phyloP scores from a whole-genome alignment of 2,113 vertebrate species.

The Speoplatyrhinus poulsoni region DNA sequence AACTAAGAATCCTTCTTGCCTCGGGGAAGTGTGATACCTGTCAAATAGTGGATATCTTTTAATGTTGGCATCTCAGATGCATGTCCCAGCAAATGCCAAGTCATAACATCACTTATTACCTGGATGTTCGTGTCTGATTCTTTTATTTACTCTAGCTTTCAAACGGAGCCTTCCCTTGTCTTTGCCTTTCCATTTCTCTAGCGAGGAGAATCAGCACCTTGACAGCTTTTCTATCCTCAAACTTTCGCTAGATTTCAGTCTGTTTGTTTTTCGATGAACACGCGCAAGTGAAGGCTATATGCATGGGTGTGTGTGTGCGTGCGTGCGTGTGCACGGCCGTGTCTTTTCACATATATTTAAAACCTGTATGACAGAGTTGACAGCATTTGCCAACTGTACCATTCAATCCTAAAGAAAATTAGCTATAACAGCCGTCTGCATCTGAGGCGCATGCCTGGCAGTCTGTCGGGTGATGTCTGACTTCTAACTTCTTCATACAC shows the following conservation, averaged over 20 bases:
- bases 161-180: constrained; percentile 71
- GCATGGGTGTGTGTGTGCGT: constrained; percentile 12
- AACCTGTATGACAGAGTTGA: constrained; percentile 19
- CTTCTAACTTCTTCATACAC: constrained; percentile 4
- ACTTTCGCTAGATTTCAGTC: constrained; percentile 60
- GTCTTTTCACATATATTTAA: constrained; percentile 37
- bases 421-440: constrained; percentile 21
- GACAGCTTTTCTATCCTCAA: constrained; percentile 59
- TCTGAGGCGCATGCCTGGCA: constrained; percentile 19
- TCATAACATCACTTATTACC: constrained; percentile 77
- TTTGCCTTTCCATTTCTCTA: constrained; percentile 46
- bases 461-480: constrained; percentile 9
- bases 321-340: constrained; percentile 16
- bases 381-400: constrained; percentile 36
- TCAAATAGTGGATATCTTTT: constrained; percentile 77
- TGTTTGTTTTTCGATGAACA: constrained; percentile 66
- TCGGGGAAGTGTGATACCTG: constrained; percentile 77
- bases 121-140: constrained; percentile 67
- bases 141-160: constrained; percentile 72
- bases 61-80: constrained; percentile 76
- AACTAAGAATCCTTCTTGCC: constrained; percentile 76
- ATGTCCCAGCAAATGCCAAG: constrained; percentile 77
- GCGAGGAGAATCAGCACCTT: constrained; percentile 54
- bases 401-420: constrained; percentile 36
- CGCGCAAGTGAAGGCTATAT: constrained; percentile 9